phyloP scores from a whole-genome alignment of 2,113 vertebrate species.

The Ahaetulla prasina region DNA sequence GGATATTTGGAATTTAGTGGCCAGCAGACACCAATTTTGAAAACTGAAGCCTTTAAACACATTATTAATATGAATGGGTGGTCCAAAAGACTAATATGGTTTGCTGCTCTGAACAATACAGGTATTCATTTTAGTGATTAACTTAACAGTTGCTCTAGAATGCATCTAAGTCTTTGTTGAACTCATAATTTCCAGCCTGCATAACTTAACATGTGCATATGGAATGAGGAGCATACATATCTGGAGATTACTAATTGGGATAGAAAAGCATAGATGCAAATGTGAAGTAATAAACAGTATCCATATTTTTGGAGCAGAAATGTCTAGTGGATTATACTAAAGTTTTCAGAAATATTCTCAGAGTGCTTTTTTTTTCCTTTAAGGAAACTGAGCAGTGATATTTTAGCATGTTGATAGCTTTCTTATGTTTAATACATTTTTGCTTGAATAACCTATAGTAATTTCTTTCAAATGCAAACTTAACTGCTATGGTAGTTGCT shows the following conservation, averaged over 20 bases:
- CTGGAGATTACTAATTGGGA: background rate
- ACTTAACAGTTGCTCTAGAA: background rate
- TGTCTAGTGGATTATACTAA: background rate
- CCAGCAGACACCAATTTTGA: background rate
- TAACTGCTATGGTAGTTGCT: constrained; percentile 53
- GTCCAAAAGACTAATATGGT: background rate
- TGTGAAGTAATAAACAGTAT: background rate
- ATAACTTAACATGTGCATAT: background rate
- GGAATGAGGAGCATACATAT: background rate
- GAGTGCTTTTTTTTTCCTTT: constrained; percentile 10
- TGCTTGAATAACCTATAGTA: constrained; percentile 42
- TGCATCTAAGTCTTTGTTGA: background rate
- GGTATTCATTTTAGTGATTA: background rate
- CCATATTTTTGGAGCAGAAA: background rate
- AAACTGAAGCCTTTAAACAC: background rate
- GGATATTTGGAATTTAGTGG: background rate
- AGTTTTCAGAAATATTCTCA: background rate
- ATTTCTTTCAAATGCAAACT: constrained; percentile 45
- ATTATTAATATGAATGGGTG: background rate
- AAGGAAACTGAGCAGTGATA: constrained; percentile 8
- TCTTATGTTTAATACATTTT: constrained; percentile 38
- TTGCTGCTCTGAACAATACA: background rate
- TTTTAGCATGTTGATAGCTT: constrained; percentile 31
- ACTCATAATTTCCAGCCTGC: background rate
- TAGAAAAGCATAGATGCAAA: background rate